Percentiles rank a stretch among this genome's conserved stretches.
phyloP scores from a whole-genome alignment of 2,797 vertebrate genomes.

The Helicolenus hilgendorfi region DNA sequence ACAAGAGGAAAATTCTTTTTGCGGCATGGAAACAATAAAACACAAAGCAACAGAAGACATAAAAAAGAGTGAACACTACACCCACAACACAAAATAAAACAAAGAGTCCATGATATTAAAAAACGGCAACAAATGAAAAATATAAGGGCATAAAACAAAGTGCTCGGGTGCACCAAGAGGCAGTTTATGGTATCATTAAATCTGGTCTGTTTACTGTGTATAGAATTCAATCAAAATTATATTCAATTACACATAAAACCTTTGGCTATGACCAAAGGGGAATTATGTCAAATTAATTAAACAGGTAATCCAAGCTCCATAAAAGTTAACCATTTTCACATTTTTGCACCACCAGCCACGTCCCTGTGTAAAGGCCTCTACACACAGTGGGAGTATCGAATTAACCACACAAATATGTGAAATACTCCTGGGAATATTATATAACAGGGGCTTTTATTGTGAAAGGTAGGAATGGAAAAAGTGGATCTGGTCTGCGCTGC shows the following conservation, averaged over 20 bases:
- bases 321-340: background rate
- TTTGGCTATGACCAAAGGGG: background rate
- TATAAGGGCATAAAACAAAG: background rate
- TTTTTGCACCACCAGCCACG: background rate
- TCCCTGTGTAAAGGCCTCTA: background rate
- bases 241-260: background rate
- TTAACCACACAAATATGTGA: no score
- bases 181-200: background rate
- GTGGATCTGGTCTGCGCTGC: no score
- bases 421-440: no score
- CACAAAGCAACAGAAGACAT: background rate
- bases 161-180: background rate
- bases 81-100: background rate
- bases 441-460: no score
- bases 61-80: background rate
- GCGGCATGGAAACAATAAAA: conserved; percentile 32
- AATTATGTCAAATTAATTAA: background rate
- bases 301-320: background rate
- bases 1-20: conserved; percentile 6
- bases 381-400: no score
- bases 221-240: background rate
- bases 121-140: background rate
- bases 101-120: background rate
- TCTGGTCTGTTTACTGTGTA: background rate
- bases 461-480: no score